Percentiles rank a stretch among this genome's conserved stretches.
Conservation (phyloP, 92 coral and sea anemone genomes). For the Porites cylindrica region DNA sequence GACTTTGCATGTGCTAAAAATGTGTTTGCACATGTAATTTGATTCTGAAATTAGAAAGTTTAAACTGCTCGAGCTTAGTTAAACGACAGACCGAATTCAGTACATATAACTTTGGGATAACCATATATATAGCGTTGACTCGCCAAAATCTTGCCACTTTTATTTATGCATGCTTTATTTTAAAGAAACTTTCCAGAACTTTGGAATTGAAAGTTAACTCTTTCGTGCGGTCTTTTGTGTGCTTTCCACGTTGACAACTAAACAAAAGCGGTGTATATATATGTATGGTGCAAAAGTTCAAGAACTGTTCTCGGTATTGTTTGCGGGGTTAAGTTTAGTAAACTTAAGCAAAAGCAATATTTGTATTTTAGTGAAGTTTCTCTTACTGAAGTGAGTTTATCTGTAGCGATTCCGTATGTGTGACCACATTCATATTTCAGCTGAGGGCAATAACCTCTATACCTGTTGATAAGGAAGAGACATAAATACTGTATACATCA, state of each 20-base stretch:
- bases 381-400: slow-evolving; percentile 91
- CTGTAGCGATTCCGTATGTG: slow-evolving; percentile 97
- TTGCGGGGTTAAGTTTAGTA: neutral
- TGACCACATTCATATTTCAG: slow-evolving; percentile 94
- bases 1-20: slow-evolving; percentile 8
- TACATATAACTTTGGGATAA: no score
- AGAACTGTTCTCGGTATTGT: neutral
- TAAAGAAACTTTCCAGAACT: neutral
- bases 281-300: neutral
- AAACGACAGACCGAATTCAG: neutral
- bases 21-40: slow-evolving; percentile 23
- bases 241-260: neutral
- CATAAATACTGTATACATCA: no score
- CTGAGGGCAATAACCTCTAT: slow-evolving; percentile 97
- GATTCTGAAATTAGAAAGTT: neutral
- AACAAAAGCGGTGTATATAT: neutral
- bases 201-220: neutral
- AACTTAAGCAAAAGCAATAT: neutral
- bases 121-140: no score
- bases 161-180: no score
- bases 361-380: neutral
- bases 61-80: neutral
- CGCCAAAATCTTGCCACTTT: no score
- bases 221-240: no score
- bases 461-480: slow-evolving; percentile 59